phyloP scores from a whole-genome alignment of 2,113 vertebrate genomes.

The Cairina moschata region DNA sequence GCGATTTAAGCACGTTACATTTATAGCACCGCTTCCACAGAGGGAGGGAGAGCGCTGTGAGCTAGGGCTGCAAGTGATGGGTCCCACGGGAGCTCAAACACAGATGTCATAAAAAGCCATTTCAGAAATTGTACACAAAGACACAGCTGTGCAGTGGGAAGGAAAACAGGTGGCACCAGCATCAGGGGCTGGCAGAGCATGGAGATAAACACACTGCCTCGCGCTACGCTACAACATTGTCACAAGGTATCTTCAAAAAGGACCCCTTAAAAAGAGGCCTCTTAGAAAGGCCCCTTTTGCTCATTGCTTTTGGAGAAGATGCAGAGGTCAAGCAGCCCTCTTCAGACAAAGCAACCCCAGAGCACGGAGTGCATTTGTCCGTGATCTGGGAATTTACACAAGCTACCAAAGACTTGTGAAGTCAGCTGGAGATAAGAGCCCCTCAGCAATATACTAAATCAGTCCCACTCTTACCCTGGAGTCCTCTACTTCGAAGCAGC shows the following conservation, averaged over 20 bases:
- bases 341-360: conserved; percentile 14
- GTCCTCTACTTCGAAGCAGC: conserved; percentile 23
- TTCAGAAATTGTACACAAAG: conserved; percentile 48
- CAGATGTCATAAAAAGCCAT: conserved; percentile 67
- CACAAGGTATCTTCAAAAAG: background rate
- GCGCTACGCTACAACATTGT: background rate
- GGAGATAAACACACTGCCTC: background rate
- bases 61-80: conserved; percentile 25
- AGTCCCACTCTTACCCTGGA: background rate
- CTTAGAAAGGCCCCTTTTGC: background rate
- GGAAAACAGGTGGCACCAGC: conserved; percentile 2
- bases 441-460: conserved; percentile 37
- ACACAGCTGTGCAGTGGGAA: conserved; percentile 17
- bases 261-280: background rate
- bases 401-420: conserved; percentile 40
- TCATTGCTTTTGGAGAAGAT: background rate
- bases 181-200: conserved; percentile 28
- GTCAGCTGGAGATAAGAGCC: conserved; percentile 45
- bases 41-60: background rate
- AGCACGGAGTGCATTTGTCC: background rate
- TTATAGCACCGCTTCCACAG: background rate
- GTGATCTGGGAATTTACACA: conserved; percentile 12
- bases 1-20: conserved; percentile 12
- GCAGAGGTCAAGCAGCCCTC: conserved; percentile 18
- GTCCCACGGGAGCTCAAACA: conserved; percentile 53